Evolutionary conservation across 2,888 invertebrate species (phyloP).

Genomic region (Drosophila phalerata): DNA sequence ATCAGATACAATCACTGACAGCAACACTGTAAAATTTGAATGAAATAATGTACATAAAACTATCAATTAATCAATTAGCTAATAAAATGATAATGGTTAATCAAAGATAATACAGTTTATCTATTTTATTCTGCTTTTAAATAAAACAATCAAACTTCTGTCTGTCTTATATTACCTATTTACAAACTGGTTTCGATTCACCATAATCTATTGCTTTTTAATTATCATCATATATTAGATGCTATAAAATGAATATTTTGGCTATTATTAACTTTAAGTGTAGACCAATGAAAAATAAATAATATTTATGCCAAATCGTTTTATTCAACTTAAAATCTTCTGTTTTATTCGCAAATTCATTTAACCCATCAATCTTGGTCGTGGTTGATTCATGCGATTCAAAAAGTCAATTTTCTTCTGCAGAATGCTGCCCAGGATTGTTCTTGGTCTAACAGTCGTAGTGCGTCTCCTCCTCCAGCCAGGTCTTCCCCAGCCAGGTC

Average conservation of each 20-base stretch:
- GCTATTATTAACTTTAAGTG: background rate
- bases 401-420: slow-evolving; percentile 33
- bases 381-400: background rate
- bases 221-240: no score
- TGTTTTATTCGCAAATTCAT: background rate
- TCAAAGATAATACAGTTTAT: no score
- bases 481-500: slow-evolving; percentile 9
- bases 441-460: slow-evolving; percentile 17
- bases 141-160: no score
- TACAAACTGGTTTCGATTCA: no score
- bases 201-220: no score
- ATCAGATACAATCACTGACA: background rate
- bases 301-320: background rate
- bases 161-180: no score
- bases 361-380: slow-evolving; percentile 2
- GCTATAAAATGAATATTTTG: no score
- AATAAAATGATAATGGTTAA: no score
- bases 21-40: background rate
- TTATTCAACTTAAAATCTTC: background rate
- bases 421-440: slow-evolving; percentile 20
- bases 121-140: no score
- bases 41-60: no score
- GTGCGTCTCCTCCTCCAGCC: slow-evolving; percentile 9
- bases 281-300: background rate
- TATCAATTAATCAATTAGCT: no score